Base-by-base conservation (phyloP, 2,113 vertebrate genomes). In the Myiozetetes cayanensis region DNA sequence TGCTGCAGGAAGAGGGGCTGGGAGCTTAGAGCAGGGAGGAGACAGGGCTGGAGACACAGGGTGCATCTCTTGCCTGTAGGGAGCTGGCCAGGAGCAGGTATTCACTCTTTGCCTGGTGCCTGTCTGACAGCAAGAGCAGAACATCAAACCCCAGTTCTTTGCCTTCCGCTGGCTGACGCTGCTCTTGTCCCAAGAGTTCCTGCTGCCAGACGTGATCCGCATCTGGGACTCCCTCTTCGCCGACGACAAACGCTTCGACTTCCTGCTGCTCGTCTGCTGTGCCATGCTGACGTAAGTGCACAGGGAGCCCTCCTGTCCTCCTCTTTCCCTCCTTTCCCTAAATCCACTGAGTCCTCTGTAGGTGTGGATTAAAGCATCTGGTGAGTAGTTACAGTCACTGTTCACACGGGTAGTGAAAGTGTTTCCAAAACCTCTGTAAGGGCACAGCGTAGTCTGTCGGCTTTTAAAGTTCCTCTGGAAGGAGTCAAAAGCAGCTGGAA, bases 191-290 rank as follows among this genome's bases (percentile, higher is more conserved):
- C 99, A 99, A 96, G 99, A 99, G 97, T 99, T 99, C 94, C 97
- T 99, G 87, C 97, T 99, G 85, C 99, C 99, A 0, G 99, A 99
- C 0, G 99, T 99, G 92, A 99, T 99, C 97, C 99, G 99, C 2
- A 99, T 99, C 97, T 99, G 99, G 99, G 99, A 99, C 96, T 98
- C 99, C 1, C 98, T 99, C 89, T 99, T 99, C 11, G 99, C 99
- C 0, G 99, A 99, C 8, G 98, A 98, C 91, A 98, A 97, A 87
- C 98, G 99, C 52, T 99, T 99, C 35, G 98, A 99, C 90, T 99
- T 99, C 95, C 99, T 99, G 21, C 98, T 99, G 86, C 98, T 99
- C 7, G 99, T 99, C 92, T 99, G 99, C 89, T 99, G 99, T 12
- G 99, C 99, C 93, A 99, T 99, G 99, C 94, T 99, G 75, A 98